Evolutionary conservation across 1,140 invertebrate genomes (phyloP).

Genomic region (Orchestia grillus): DNA sequence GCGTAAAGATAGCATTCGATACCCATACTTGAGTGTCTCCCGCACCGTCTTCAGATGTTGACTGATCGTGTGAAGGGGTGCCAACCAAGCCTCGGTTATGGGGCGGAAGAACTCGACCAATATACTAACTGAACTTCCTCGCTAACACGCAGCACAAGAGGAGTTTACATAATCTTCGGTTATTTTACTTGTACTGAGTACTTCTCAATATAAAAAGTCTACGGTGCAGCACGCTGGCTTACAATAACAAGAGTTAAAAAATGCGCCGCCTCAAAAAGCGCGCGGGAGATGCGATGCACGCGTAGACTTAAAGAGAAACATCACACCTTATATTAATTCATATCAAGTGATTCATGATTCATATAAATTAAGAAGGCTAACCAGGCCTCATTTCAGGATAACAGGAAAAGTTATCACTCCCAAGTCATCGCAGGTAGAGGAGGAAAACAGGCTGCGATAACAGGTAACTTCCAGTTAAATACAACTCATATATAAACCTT

Average conservation of each 20-base stretch:
- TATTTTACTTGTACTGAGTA: neutral
- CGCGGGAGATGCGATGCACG: neutral
- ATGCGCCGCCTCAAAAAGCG: neutral
- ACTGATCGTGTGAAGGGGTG: too few species aligned
- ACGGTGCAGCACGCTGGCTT: neutral
- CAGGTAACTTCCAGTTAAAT: neutral
- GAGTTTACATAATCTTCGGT: neutral
- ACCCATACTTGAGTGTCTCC: too few species aligned
- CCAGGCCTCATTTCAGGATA: neutral
- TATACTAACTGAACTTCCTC: neutral
- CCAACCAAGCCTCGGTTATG: too few species aligned
- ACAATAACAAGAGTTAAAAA: neutral
- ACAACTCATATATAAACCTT: neutral
- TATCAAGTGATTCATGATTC: neutral
- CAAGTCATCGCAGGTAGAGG: neutral
- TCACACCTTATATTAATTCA: neutral
- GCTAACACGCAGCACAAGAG: neutral
- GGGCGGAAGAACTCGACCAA: too few species aligned
- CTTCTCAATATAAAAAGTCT: neutral
- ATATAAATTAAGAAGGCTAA: neutral
- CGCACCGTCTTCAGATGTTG: too few species aligned
- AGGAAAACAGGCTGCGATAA: neutral
- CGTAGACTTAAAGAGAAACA: neutral
- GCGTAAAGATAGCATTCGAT: too few species aligned
- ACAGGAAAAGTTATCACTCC: neutral